Evolutionary conservation across 2,113 vertebrate genomes (phyloP), one percentile per base, ranked within the genome.

Genomic region (Boulengeromyrus knoepffleri): DNA sequence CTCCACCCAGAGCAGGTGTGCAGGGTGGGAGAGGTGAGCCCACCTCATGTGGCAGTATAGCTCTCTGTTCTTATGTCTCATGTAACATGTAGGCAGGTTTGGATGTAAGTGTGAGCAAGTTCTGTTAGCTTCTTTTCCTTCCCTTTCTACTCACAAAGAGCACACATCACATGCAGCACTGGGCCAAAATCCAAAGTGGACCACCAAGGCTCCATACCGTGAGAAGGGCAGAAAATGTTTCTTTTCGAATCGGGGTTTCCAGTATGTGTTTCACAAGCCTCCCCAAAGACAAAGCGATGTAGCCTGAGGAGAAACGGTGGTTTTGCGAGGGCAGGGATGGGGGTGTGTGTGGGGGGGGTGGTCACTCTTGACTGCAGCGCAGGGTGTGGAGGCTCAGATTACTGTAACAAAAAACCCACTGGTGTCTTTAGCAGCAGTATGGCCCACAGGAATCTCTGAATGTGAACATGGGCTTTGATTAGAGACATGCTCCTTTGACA

Each of bases 381-480:
- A 58, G 89, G 15, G 12, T 42, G 31, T 39, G 31, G 24, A 36
- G 39, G 42, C 19, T 89, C 89, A 19, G n/a, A 52, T 89, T 45
- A 89, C 89, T 58, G 89, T 84, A 85, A 85, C 80, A 45, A 53
- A 89, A 84, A 21, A 88, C 87, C 36, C 39, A 17, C 42, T 80
- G 50, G 36, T 62, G 52, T 89, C 77, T 62, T 89, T 47, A 89
- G 31, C 80, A 13, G 52, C 53, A 24, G 2, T 36, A 36, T 66
- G 53, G 77, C 42, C 89, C 39, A 56, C 89, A 62, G 80, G 89
- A 85, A 27, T 80, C 39, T 85, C 84, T 46, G 85, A 89, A 21
- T 27, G 89, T 45, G 77, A 89, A 56, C 80, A 62, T 42, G n/a
- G 39, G 39, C 89, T 85, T 85, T 89, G 77, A 85, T 89, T 84